Evolutionary conservation across 2,113 vertebrate genomes (phyloP), one percentile per base, ranked within the genome.

Genomic region (Oncorhynchus clarkii): DNA sequence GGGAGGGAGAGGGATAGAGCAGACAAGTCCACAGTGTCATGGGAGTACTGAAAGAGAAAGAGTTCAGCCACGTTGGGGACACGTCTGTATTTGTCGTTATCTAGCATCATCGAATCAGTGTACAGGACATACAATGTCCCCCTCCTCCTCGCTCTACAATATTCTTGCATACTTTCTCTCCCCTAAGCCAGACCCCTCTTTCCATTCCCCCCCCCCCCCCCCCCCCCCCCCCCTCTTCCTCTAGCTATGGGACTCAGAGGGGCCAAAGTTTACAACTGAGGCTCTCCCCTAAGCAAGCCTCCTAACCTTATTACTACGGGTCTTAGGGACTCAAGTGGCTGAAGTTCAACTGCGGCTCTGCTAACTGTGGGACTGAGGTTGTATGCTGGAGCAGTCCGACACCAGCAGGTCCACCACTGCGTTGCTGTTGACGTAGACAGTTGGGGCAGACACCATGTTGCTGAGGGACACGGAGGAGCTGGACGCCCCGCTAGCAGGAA

Each of bases 371-470:
- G 88, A 69, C 82, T 93, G 92, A 3, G 90, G 89, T 0, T 88
- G 90, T 6, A 93, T 93, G 89, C 92, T 92, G 48, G 93, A 93
- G 87, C 92, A 94, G 91, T 94, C 93, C 12, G 93, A 92, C 76
- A 94, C 93, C 0, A 94, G 92, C 83, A 94, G 90, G 78, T 93
- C 93, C 84, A 92, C 91, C 80, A 92, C 91, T 0, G 91, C 82
- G 76, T 89, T 90, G 1, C 92, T 90, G 7, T 89, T 92, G 29
- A 93, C 89, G 0, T 92, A 93, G 34, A 92, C 88, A 0, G 91
- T 89, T 14, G 92, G 89, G 0, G 91, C 87, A 0, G 92, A 82
- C 81, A 89, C 92, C 90, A 92, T 90, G 91, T 84, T 92, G 89
- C 90, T 88, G 49, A 92, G 89, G 79, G 91, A 86, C 78, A 93